These are phyloP conservation scores for Xestobium rufovillosum DNA, from an alignment of 2,888 invertebrate genomes.

Conservation along the genomic window DNA sequence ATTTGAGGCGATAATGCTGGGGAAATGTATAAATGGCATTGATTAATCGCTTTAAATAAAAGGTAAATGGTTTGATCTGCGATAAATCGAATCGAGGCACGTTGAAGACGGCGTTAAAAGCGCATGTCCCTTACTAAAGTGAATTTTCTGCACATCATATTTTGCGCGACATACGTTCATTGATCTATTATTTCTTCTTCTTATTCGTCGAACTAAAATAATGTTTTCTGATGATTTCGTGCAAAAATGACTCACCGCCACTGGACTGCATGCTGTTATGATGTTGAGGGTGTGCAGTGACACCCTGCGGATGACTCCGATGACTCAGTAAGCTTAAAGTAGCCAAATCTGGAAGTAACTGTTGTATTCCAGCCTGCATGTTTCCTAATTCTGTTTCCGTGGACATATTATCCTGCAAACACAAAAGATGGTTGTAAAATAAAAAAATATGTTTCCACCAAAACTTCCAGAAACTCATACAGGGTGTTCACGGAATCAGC, in stretches of 20 bases:
- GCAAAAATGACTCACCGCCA: background rate
- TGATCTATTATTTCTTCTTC: no score
- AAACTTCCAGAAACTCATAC: background rate
- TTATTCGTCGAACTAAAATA: no score
- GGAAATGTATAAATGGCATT: no score
- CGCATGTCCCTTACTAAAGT: slow-evolving; percentile 1
- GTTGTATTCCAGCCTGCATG: slow-evolving; percentile 42
- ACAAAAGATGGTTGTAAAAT: slow-evolving; percentile 9
- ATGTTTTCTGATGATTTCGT: no score
- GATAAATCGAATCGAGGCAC: no score
- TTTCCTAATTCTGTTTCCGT: slow-evolving; percentile 51
- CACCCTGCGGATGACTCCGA: slow-evolving; percentile 25
- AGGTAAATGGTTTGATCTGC: no score
- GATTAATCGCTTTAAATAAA: no score
- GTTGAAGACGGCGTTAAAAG: no score
- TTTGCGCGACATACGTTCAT: no score
- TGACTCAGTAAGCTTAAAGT: slow-evolving; percentile 39
- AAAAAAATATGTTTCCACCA: background rate
- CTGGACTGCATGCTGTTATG: slow-evolving; percentile 32
- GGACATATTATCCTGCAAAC: slow-evolving; percentile 43
- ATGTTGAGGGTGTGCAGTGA: slow-evolving; percentile 26
- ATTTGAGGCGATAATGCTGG: no score
- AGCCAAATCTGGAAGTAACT: slow-evolving; percentile 40
- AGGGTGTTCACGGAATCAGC: no score
- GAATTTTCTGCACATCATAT: no score